A percentile compares a stretch with the other conserved stretches of the same genome.
Conservation (phyloP, 2,113 vertebrate genomes). For the Scalopus aquaticus region DNA sequence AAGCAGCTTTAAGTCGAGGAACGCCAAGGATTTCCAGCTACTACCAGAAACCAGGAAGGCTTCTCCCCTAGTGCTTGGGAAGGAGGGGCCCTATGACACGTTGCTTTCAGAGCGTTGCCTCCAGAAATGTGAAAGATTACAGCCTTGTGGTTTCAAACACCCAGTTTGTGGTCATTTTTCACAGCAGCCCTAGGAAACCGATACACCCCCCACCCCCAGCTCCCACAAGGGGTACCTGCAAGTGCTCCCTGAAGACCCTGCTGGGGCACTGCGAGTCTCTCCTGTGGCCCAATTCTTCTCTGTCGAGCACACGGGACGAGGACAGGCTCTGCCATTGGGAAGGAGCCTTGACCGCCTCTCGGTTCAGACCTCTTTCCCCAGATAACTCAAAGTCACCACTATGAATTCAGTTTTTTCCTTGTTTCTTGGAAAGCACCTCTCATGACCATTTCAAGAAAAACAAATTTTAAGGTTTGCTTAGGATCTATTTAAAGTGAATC, state of each 20-base stretch:
- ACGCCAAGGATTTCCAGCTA: neutral
- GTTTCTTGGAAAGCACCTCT: slow-evolving; percentile 88
- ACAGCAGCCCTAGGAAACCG: neutral
- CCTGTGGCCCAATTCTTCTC: neutral
- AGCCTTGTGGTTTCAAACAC: neutral
- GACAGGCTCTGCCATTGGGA: slow-evolving; percentile 10
- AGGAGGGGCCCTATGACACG: neutral
- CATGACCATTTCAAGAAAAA: slow-evolving; percentile 86
- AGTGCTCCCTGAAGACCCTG: neutral
- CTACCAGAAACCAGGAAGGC: neutral
- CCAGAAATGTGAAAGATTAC: neutral
- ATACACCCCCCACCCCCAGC: too few relatives aligned
- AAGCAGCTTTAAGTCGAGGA: rapidly evolving
- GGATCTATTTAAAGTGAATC: slow-evolving; percentile 82
- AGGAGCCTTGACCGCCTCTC: slow-evolving; percentile 55
- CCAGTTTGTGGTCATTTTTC: neutral
- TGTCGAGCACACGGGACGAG: neutral
- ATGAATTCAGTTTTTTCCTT: slow-evolving; percentile 67
- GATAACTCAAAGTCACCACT: slow-evolving; percentile 80
- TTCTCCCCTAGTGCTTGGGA: too few relatives aligned
- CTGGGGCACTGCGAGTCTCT: neutral
- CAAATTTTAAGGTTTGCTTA: slow-evolving; percentile 82
- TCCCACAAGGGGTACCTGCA: too few relatives aligned
- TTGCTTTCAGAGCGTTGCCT: neutral
- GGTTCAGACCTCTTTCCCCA: slow-evolving; percentile 66